Evolutionary conservation across 2,797 vertebrate genomes (phyloP).

Genomic region (Avahi laniger): DNA sequence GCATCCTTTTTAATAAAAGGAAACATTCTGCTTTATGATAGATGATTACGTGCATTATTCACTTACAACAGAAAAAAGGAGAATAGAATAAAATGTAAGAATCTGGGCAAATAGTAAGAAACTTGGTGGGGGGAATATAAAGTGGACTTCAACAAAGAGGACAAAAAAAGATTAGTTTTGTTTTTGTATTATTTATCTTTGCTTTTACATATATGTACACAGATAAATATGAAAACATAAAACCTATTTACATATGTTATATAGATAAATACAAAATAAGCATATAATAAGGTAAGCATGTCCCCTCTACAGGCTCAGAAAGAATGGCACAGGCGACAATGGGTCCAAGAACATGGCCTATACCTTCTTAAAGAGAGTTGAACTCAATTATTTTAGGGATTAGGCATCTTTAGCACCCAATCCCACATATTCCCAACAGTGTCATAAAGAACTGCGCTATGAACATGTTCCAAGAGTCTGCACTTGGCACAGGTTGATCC

Average conservation of each 20-base stretch:
- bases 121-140: not conserved
- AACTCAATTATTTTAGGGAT: not conserved
- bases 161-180: not conserved
- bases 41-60: not conserved
- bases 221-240: not conserved
- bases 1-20: constrained; percentile 5
- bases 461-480: not conserved
- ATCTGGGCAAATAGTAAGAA: not conserved
- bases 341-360: too few relatives aligned
- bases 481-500: not conserved
- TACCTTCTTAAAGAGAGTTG: not conserved
- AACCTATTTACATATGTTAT: not conserved
- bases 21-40: not conserved
- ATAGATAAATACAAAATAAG: not conserved
- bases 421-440: not conserved
- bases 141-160: not conserved
- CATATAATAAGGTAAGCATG: not conserved
- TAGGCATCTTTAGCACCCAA: not conserved
- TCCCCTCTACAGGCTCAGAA: not conserved
- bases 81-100: not conserved
- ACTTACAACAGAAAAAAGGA: not conserved
- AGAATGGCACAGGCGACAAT: not conserved
- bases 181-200: not conserved
- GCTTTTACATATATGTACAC: not conserved
- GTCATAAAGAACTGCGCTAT: not conserved